phyloP scores from a whole-genome alignment of 2,797 vertebrate species.

The Mormyrus proboscirostris region DNA sequence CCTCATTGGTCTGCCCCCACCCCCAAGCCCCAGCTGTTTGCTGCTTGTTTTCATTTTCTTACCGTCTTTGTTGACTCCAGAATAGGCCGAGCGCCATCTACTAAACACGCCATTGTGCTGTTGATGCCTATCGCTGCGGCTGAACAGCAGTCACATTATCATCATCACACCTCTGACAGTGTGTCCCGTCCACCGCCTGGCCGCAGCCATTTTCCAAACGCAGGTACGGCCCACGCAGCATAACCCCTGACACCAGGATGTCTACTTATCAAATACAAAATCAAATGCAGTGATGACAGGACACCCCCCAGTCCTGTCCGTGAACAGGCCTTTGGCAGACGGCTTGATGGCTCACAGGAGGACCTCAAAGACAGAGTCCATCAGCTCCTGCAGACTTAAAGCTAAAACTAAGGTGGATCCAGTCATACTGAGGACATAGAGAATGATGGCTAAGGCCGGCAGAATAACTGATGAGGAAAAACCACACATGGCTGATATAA shows the following conservation, averaged over 20 bases:
- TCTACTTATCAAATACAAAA: neutral
- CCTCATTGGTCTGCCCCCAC: neutral
- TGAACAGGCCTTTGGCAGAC: neutral
- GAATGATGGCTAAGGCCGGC: neutral
- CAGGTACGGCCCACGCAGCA: neutral
- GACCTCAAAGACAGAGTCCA: neutral
- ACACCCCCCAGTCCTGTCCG: neutral
- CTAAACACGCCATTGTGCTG: neutral
- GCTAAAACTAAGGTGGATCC: neutral
- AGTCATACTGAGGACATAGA: neutral
- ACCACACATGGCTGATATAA: neutral
- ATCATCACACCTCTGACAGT: neutral
- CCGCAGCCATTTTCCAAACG: neutral
- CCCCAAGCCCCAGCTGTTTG: neutral
- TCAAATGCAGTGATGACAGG: neutral
- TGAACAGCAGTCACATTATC: neutral
- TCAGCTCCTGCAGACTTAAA: neutral
- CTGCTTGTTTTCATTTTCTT: conserved; percentile 7
- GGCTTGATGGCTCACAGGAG: neutral
- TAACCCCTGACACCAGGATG: neutral
- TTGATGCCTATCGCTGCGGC: neutral
- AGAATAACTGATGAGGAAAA: neutral
- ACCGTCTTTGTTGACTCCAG: neutral
- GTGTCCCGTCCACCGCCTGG: neutral
- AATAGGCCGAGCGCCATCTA: neutral